These are phyloP conservation scores for Apostichopus leukothele DNA, from an alignment of 53 echinoderm and acorn worm species.

Conservation along the genomic window DNA sequence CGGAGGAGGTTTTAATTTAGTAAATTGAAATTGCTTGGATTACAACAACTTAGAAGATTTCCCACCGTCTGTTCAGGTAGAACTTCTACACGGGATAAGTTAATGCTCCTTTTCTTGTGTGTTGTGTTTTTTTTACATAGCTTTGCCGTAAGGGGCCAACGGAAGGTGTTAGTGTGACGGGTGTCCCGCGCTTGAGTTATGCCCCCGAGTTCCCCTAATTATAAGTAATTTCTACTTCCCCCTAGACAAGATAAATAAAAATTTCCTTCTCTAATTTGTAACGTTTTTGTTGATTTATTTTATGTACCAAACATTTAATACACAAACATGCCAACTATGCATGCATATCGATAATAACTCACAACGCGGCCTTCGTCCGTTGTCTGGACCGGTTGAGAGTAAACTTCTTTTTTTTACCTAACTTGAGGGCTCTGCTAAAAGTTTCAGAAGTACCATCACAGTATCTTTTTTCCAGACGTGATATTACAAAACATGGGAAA, in stretches of 20 bases:
- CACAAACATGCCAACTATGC: not conserved
- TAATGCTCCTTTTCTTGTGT: not conserved
- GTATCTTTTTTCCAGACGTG: too few relatives aligned
- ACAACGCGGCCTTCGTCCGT: not conserved
- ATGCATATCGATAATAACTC: not conserved
- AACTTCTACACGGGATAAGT: not conserved
- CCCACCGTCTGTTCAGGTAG: conserved; percentile 41
- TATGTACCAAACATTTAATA: conserved; percentile 8
- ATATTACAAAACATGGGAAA: too few relatives aligned
- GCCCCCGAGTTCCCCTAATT: conserved; percentile 43
- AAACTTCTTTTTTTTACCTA: not conserved
- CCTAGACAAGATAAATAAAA: conserved; percentile 40
- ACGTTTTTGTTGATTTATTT: conserved; percentile 41
- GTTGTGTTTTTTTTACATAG: not conserved
- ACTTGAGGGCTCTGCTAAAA: too few relatives aligned
- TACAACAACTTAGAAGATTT: conserved; percentile 42
- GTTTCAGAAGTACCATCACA: too few relatives aligned
- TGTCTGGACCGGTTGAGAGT: not conserved
- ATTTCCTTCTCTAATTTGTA: conserved; percentile 20
- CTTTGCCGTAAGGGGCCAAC: conserved; percentile 31
- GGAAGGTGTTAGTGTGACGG: conserved; percentile 36
- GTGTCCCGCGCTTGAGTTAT: conserved; percentile 30
- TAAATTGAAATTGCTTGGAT: conserved; percentile 51
- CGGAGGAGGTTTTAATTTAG: conserved; percentile 53
- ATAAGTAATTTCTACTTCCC: conserved; percentile 40